Conservation (phyloP, 2,888 invertebrate genomes). For the Drosophila subquinaria region DNA sequence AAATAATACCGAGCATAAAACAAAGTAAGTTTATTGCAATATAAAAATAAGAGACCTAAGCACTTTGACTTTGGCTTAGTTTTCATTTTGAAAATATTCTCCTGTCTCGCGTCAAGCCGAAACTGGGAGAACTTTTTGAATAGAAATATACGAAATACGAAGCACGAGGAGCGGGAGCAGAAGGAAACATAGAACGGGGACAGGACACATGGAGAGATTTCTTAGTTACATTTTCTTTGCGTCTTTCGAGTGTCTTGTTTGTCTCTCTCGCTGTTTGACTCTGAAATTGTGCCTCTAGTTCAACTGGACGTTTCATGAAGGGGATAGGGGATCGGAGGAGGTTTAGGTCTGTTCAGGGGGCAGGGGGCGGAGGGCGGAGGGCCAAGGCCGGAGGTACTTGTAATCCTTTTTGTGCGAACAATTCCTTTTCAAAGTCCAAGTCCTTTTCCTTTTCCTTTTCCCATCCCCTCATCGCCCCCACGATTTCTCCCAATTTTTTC, state of each 20-base stretch:
- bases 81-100: neutral
- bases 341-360: neutral
- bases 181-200: neutral
- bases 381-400: neutral
- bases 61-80: neutral
- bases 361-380: no score
- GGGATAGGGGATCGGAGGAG: no score
- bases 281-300: neutral
- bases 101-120: neutral
- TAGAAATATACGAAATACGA: neutral
- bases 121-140: neutral
- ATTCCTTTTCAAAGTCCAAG: neutral
- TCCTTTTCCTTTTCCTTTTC: neutral
- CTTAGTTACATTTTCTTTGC: conserved; percentile 3
- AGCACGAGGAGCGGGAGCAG: neutral
- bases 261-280: neutral
- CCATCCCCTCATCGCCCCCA: neutral
- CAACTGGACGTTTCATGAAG: neutral
- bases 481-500: neutral
- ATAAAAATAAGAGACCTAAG: neutral
- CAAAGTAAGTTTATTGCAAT: neutral
- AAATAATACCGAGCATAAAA: neutral
- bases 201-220: neutral
- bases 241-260: neutral
- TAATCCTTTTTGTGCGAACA: neutral